phyloP scores from a whole-genome alignment of 2,797 vertebrate genomes.

The Paguma larvata region DNA sequence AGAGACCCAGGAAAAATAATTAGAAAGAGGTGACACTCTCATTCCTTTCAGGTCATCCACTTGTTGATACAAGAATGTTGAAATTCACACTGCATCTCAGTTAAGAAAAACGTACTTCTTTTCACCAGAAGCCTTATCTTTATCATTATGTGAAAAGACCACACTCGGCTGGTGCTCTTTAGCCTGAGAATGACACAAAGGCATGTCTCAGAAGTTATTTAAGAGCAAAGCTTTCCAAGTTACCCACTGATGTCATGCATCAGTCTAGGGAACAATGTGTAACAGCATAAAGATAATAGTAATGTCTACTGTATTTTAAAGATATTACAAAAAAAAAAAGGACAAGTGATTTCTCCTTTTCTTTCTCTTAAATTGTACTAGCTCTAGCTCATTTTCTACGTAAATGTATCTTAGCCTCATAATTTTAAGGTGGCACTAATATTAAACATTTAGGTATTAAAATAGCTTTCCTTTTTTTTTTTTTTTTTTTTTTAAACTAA shows the following conservation, averaged over 20 bases:
- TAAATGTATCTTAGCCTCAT: not conserved
- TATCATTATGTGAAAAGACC: not conserved
- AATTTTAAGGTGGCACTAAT: conserved; percentile 21
- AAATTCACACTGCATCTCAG: conserved; percentile 17
- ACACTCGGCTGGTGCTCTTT: not conserved
- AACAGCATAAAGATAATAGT: not conserved
- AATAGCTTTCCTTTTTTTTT: not conserved
- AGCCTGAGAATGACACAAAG: not conserved
- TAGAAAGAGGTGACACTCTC: not conserved
- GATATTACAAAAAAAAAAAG: not conserved
- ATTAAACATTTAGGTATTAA: not conserved
- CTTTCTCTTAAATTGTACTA: not conserved
- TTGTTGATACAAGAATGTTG: not conserved
- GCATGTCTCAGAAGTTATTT: conserved; percentile 5
- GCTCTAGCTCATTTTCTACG: not conserved
- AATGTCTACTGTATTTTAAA: not conserved
- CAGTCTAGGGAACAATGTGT: not conserved
- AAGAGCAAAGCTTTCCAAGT: not conserved
- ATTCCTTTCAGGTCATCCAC: not conserved
- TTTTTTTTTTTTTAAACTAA: too few relatives aligned
- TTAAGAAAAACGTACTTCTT: conserved; percentile 9
- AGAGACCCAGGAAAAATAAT: not conserved
- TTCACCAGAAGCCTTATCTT: conserved; percentile 28
- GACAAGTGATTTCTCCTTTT: not conserved
- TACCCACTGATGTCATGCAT: not conserved